Evolutionary conservation across 2,797 vertebrate species (phyloP).

Genomic region (Poeciliopsis infans): DNA sequence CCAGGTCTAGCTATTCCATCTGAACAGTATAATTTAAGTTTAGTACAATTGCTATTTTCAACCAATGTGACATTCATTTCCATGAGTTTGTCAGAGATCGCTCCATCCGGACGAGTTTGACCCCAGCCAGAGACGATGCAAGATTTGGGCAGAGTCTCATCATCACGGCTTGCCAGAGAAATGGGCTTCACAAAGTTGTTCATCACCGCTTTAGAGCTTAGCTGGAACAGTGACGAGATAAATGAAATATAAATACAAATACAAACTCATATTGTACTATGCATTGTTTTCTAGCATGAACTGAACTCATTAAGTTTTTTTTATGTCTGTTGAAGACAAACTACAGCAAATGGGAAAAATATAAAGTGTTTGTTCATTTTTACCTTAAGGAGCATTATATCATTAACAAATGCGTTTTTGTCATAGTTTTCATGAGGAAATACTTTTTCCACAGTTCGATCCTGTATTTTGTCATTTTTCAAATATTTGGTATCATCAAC

Average conservation of each 20-base stretch:
- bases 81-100: accelerated
- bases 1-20: slow-evolving; percentile 10
- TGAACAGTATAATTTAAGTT: slow-evolving; percentile 22
- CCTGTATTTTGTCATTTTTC: accelerated
- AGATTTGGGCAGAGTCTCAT: not conserved
- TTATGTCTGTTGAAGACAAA: not conserved
- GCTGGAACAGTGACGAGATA: slow-evolving; percentile 27
- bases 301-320: not conserved
- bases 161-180: not conserved
- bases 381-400: slow-evolving; percentile 76
- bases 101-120: accelerated
- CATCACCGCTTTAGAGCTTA: slow-evolving; percentile 34
- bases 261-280: not conserved
- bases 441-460: accelerated
- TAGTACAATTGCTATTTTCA: accelerated
- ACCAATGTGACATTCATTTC: slow-evolving; percentile 59
- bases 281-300: not conserved
- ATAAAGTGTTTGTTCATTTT: not conserved
- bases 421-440: slow-evolving; percentile 27
- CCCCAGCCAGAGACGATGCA: slow-evolving; percentile 69
- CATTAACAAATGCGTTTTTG: accelerated
- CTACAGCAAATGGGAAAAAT: not conserved
- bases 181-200: slow-evolving; percentile 25
- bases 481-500: slow-evolving; percentile 8
- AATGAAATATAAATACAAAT: not conserved